Base-by-base conservation (phyloP, 2,113 vertebrate species). In the Ophiodon elongatus region DNA sequence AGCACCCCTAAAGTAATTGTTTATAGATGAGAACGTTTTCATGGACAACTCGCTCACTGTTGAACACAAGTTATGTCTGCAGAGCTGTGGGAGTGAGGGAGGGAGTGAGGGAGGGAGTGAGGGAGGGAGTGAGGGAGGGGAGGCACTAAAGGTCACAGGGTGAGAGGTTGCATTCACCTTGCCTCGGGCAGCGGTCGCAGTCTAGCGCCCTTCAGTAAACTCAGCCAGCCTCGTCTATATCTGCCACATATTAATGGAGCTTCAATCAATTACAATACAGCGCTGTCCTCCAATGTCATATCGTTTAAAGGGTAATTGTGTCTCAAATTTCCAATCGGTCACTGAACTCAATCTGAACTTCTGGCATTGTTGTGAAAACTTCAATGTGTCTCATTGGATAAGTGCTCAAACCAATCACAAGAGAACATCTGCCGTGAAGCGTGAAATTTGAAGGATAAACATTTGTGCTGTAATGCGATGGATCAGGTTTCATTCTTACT, bases 131-230 rank as follows among this genome's bases (percentile, higher is more conserved):
- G n/a, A n/a, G n/a, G n/a, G n/a, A n/a, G 65, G 17, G 63, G 21
- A 29, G 19, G 72, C 73, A 39, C 13, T 33, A 29, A 73, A 83
- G 86, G 91, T 91, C 75, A 87, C 0, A 1, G 82, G 89, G 85
- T 88, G 66, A 88, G 47, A 78, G 89, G 85, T 87, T 23, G 29
- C 2, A 2, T 63, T 87, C 73, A 72, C 84, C 77, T 90, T 73
- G 59, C 88, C 79, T 76, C 29, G 2, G 82, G 91, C 87, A 57
- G 31, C 21, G 4, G 73, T 85, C n/a, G 6, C 35, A 81, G 77
- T 87, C 85, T 59, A 43, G 47, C 67, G 0, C 76, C 54, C 65
- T 65, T 84, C 60, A 56, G 63, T 79, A 85, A 85, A 88, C 75
- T 68, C 75, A 54, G 72, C 29, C 73, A 25, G 73, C 50, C 76